A percentile compares a stretch with the other conserved stretches of the same genome.
These are phyloP conservation scores for Atethmia centrago DNA, from an alignment of 2,888 invertebrate genomes.

Conservation along the genomic window DNA sequence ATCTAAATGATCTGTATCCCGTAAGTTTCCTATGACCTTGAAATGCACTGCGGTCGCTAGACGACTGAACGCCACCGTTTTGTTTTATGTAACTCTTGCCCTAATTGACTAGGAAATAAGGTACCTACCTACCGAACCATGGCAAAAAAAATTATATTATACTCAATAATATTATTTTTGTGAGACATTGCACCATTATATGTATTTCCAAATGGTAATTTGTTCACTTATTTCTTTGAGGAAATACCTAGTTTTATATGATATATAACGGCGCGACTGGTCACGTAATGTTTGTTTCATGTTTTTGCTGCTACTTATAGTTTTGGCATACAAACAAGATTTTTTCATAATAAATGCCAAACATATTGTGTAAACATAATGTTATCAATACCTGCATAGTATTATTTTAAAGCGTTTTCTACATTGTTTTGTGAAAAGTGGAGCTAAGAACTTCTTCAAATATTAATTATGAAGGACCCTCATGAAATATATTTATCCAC, in stretches of 20 bases:
- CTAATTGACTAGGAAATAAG: no score
- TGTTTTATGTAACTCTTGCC: background rate
- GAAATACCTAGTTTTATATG: constrained; percentile 24
- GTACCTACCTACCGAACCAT: no score
- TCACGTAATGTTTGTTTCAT: constrained; percentile 31
- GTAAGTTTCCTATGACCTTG: constrained; percentile 33
- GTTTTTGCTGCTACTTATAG: background rate
- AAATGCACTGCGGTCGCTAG: constrained; percentile 3
- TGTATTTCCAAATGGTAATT: background rate
- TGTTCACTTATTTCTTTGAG: constrained; percentile 6
- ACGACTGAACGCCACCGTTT: background rate
- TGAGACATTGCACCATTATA: constrained; percentile 21
- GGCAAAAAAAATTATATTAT: no score
- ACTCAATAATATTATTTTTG: background rate
- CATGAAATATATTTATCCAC: background rate
- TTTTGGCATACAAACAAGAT: constrained; percentile 29
- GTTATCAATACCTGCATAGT: background rate
- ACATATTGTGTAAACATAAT: background rate
- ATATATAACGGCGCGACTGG: constrained; percentile 13
- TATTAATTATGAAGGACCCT: background rate
- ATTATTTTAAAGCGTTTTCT: background rate
- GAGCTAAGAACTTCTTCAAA: background rate
- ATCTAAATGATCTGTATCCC: background rate
- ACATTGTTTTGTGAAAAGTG: background rate
- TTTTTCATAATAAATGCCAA: background rate